Conservation (phyloP, 2,113 vertebrate genomes). For the Trachemys scripta region DNA sequence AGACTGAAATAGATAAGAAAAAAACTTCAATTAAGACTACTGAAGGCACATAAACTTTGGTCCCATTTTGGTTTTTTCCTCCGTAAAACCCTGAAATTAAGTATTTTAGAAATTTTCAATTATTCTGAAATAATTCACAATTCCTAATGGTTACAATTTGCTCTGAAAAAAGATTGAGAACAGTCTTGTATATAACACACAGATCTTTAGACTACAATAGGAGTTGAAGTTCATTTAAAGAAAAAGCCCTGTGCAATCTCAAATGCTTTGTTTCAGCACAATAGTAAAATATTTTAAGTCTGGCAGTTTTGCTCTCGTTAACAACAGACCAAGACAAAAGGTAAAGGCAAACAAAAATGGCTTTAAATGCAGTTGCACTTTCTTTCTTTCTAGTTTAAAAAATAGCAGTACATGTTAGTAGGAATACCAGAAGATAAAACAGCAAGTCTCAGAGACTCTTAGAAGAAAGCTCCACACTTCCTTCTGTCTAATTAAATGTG, state of each 20-base stretch:
- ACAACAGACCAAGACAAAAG: conserved; percentile 61
- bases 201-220: conserved; percentile 54
- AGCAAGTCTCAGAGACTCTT: conserved; percentile 6
- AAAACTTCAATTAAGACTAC: conserved; percentile 68
- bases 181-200: conserved; percentile 53
- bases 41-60: conserved; percentile 92
- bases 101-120: conserved; percentile 42
- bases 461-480: background rate
- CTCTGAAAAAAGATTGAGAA: conserved; percentile 70
- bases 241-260: conserved; percentile 61
- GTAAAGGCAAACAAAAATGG: conserved; percentile 71
- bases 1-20: conserved; percentile 72
- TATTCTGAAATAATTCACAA: conserved; percentile 63
- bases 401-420: conserved; percentile 56
- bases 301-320: conserved; percentile 75
- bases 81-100: conserved; percentile 71
- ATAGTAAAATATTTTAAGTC: conserved; percentile 58
- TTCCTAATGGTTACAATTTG: conserved; percentile 56
- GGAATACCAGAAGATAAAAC: background rate
- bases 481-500: background rate
- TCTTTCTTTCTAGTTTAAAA: conserved; percentile 53
- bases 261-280: conserved; percentile 45
- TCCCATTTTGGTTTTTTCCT: conserved; percentile 79
- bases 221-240: conserved; percentile 47
- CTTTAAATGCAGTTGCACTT: conserved; percentile 26